A percentile compares a stretch with the other conserved stretches of the same genome.
phyloP scores from a whole-genome alignment of 2,113 vertebrate species.

The Seriola quinqueradiata region DNA sequence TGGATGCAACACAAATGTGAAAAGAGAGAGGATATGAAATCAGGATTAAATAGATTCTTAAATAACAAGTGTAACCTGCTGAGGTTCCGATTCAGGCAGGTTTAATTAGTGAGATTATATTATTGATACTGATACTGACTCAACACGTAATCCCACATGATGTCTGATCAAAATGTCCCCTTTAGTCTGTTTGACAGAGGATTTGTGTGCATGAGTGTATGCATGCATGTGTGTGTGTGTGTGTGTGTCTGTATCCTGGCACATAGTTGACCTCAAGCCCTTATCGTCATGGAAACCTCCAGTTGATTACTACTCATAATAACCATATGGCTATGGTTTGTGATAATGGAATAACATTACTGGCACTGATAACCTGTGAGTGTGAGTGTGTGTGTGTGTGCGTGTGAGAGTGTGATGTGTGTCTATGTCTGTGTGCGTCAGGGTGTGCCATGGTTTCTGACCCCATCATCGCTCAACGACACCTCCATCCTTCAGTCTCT shows the following conservation, averaged over 20 bases:
- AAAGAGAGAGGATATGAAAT: too few relatives aligned
- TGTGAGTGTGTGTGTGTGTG: not conserved
- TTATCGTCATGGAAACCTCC: slow-evolving; percentile 42
- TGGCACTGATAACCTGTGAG: not conserved
- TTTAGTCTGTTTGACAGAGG: too few relatives aligned
- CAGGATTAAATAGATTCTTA: too few relatives aligned
- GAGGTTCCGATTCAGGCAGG: too few relatives aligned
- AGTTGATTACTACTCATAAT: slow-evolving; percentile 36
- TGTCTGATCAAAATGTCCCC: too few relatives aligned
- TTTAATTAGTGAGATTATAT: too few relatives aligned
- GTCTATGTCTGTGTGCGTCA: too few relatives aligned
- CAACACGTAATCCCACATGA: too few relatives aligned
- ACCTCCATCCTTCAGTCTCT: slow-evolving; percentile 47
- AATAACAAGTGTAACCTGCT: too few relatives aligned
- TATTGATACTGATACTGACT: too few relatives aligned
- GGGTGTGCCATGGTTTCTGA: slow-evolving; percentile 20
- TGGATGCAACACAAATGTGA: too few relatives aligned
- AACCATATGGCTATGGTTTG: slow-evolving; percentile 45
- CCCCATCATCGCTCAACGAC: slow-evolving; percentile 46
- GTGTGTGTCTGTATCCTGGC: not conserved
- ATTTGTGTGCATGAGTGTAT: not conserved
- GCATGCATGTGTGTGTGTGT: not conserved
- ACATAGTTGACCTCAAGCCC: slow-evolving; percentile 10
- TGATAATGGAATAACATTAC: slow-evolving; percentile 45
- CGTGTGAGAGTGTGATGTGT: not conserved